Conservation (phyloP, 2,888 invertebrate genomes). For the Sarcophaga rosellei region DNA sequence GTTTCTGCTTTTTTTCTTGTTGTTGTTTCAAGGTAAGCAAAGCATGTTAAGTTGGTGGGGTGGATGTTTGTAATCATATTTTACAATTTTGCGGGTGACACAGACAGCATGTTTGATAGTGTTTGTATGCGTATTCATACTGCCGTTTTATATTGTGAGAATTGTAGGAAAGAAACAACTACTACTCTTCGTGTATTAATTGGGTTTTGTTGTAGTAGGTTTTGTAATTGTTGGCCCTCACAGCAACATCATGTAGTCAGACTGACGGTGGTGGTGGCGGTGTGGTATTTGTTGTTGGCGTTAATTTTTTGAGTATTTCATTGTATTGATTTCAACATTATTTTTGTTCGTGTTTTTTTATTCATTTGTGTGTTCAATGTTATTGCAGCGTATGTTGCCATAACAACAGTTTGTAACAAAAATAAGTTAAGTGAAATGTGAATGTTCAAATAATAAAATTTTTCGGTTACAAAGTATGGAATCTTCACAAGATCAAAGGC, state of each 20-base stretch:
- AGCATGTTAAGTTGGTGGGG: neutral
- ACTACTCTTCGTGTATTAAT: constrained; percentile 28
- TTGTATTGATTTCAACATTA: constrained; percentile 68
- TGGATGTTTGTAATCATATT: neutral
- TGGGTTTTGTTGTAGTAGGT: constrained; percentile 32
- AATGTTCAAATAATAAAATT: too few relatives aligned
- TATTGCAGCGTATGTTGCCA: constrained; percentile 62
- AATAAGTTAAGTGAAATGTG: too few relatives aligned
- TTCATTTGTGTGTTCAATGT: constrained; percentile 64
- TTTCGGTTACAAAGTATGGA: too few relatives aligned
- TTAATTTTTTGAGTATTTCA: constrained; percentile 55
- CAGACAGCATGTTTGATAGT: neutral
- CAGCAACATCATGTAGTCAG: neutral
- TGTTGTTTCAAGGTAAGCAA: neutral
- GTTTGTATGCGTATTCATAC: neutral
- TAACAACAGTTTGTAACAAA: constrained; percentile 36
- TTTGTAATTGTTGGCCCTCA: constrained; percentile 65
- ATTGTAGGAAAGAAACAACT: neutral
- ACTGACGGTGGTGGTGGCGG: constrained; percentile 1
- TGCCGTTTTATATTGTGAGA: neutral
- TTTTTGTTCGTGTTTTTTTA: neutral
- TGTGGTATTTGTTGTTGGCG: constrained; percentile 25
- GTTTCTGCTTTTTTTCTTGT: neutral
- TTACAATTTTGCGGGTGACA: constrained; percentile 49
- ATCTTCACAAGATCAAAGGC: too few relatives aligned